A percentile compares a stretch with the other conserved stretches of the same genome.
Evolutionary conservation across 1,140 invertebrate species (phyloP).

Genomic region (Amphibalanus amphitrite): DNA sequence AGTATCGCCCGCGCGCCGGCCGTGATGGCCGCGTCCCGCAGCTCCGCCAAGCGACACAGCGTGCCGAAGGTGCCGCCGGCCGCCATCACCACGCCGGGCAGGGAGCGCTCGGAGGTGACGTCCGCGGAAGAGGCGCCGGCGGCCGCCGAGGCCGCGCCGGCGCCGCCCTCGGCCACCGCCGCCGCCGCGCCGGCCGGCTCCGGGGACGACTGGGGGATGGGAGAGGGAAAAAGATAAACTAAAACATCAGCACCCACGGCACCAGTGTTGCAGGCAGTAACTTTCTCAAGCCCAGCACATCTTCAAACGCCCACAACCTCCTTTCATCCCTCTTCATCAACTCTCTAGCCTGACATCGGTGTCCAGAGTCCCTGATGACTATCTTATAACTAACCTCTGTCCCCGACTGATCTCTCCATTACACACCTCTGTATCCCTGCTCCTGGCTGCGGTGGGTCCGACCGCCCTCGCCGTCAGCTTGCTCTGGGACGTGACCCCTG

Average conservation of each 20-base stretch:
- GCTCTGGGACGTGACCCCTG: not conserved
- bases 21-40: constrained; percentile 6
- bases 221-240: no score
- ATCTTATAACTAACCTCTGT: not conserved
- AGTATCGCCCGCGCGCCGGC: constrained; percentile 26
- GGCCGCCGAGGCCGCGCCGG: no score
- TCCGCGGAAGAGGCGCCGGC: not conserved
- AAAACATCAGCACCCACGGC: no score
- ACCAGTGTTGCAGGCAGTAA: no score
- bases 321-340: no score
- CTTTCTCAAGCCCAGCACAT: no score
- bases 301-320: no score
- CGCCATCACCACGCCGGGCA: constrained; percentile 37
- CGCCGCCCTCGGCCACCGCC: not conserved
- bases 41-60: constrained; percentile 32
- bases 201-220: not conserved
- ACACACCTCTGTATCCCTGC: not conserved
- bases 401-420: not conserved
- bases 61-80: constrained; percentile 33
- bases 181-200: not conserved
- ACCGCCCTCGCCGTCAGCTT: not conserved
- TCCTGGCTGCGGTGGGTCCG: not conserved
- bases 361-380: no score
- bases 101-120: constrained; percentile 5
- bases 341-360: no score